Conservation (phyloP, 2,888 invertebrate species). For the Rotaria magnacalcarata region DNA sequence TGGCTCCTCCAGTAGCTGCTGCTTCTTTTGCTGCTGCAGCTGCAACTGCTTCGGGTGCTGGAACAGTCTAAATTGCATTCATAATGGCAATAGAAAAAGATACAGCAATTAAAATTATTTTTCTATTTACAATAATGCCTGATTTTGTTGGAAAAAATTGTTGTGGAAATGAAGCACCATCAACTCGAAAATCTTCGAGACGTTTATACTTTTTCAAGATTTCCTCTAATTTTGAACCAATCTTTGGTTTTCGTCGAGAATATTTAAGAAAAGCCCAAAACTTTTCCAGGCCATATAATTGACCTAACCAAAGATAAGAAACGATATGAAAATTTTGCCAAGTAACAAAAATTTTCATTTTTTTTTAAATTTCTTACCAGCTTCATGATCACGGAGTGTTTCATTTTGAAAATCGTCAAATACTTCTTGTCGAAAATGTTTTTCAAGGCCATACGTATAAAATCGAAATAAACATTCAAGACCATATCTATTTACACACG, state of each 20-base stretch:
- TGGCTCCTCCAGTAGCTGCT: neutral
- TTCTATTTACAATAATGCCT: conserved; percentile 13
- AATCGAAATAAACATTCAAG: conserved; percentile 78
- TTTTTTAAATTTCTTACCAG: conserved; percentile 57
- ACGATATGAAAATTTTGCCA: neutral
- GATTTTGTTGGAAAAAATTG: conserved; percentile 1
- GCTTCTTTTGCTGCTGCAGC: conserved; percentile 34
- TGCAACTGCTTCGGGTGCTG: conserved; percentile 20
- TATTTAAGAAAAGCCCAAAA: conserved; percentile 99
- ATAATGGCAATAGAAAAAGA: neutral
- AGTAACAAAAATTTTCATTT: neutral
- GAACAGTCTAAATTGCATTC: neutral
- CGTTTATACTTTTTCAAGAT: conserved; percentile 60
- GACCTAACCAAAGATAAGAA: conserved; percentile 60
- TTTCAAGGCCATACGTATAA: conserved; percentile 93
- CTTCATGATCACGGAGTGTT: conserved; percentile 81
- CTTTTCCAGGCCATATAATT: conserved; percentile 94
- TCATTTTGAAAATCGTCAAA: conserved; percentile 92
- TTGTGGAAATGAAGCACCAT: conserved; percentile 36
- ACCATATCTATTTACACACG: conserved; percentile 61
- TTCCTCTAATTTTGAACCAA: conserved; percentile 57
- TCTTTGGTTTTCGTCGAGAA: conserved; percentile 60
- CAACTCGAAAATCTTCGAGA: conserved; percentile 58
- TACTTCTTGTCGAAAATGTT: conserved; percentile 86
- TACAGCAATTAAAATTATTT: too few species aligned